phyloP scores from a whole-genome alignment of 2,797 vertebrate species.

The Dendrocincla fuliginosa region DNA sequence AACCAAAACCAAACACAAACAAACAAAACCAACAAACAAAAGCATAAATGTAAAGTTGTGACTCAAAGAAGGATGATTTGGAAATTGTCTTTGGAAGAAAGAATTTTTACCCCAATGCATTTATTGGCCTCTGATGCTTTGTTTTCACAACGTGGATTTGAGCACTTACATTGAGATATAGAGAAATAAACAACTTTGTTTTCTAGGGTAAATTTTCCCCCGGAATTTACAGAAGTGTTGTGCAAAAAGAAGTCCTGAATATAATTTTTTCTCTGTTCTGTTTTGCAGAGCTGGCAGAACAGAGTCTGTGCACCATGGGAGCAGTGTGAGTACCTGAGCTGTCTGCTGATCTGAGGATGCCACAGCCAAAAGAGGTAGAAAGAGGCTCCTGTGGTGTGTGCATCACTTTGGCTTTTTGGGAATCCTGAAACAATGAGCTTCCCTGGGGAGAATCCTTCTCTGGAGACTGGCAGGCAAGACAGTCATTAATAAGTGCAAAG shows the following conservation, averaged over 20 bases:
- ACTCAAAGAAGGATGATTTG: neutral
- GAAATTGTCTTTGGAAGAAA: neutral
- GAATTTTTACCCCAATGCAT: neutral
- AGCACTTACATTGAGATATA: neutral
- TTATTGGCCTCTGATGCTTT: neutral
- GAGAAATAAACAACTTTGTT: neutral
- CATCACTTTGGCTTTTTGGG: neutral
- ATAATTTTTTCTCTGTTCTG: neutral
- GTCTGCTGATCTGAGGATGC: neutral
- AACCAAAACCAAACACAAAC: neutral
- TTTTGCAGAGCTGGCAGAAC: neutral
- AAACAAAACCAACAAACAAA: neutral
- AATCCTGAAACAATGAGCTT: neutral
- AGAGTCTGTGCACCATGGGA: neutral
- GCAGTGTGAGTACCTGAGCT: rapidly evolving
- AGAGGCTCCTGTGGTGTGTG: neutral
- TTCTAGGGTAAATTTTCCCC: neutral
- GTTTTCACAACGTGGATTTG: neutral
- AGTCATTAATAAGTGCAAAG: neutral
- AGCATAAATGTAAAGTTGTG: neutral
- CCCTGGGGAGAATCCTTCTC: neutral
- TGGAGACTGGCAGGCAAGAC: neutral
- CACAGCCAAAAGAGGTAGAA: neutral
- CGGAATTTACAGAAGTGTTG: rapidly evolving
- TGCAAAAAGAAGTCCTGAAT: neutral